Percentiles rank a stretch among this genome's conserved stretches.
phyloP scores from a whole-genome alignment of 2,797 vertebrate species.

The Pipistrellus pipistrellus region DNA sequence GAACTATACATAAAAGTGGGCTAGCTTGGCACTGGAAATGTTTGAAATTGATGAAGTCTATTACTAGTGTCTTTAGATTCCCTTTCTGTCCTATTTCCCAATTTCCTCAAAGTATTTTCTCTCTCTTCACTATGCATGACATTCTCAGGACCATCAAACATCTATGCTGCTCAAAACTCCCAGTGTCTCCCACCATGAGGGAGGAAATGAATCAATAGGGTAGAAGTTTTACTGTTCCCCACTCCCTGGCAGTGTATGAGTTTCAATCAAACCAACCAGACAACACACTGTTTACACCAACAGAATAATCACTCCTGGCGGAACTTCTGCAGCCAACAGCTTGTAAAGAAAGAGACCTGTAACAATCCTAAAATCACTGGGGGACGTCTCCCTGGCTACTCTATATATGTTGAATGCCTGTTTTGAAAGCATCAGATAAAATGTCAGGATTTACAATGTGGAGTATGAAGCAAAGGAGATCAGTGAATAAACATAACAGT shows the following conservation, averaged over 20 bases:
- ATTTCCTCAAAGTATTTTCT: slow-evolving; percentile 16
- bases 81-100: not conserved
- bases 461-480: not conserved
- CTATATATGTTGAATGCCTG: not conserved
- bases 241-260: not conserved
- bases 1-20: not conserved
- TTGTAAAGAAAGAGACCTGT: not conserved
- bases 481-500: not conserved
- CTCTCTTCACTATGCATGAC: not conserved
- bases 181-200: not conserved
- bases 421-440: not conserved
- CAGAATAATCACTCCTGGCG: not conserved
- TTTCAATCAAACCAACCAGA: not conserved
- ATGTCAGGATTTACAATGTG: not conserved
- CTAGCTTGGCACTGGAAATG: not conserved
- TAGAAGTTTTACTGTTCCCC: not conserved
- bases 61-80: not conserved
- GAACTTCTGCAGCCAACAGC: not conserved
- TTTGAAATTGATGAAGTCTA: slow-evolving; percentile 33
- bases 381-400: too few species aligned
- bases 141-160: not conserved
- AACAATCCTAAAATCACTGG: not conserved
- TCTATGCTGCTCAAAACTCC: not conserved
- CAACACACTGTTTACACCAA: not conserved
- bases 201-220: not conserved